Evolutionary conservation across 2,113 vertebrate genomes (phyloP).

Genomic region (Barbus barbus): DNA sequence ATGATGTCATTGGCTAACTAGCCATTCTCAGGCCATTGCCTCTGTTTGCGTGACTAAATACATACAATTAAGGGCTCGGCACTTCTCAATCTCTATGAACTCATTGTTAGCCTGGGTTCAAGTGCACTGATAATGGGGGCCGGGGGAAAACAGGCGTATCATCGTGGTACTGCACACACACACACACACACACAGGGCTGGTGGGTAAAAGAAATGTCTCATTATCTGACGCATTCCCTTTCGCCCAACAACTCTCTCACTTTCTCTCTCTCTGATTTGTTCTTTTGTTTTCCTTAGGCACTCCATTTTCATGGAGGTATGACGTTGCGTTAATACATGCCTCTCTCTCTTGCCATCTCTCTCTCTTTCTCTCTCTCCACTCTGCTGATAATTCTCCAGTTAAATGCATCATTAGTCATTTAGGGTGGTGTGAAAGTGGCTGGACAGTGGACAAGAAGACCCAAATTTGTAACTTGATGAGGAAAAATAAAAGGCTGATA

Average conservation of each 20-base stretch:
- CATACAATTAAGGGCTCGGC: conserved; percentile 98
- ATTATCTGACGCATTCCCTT: conserved; percentile 81
- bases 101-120: conserved; percentile 99
- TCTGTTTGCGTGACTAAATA: conserved; percentile 99
- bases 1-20: conserved; percentile 97
- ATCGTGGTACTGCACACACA: conserved; percentile 68
- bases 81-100: conserved; percentile 97
- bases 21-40: conserved; percentile 98
- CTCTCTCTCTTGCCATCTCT: neutral
- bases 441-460: conserved; percentile 67
- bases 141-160: conserved; percentile 90
- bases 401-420: conserved; percentile 72
- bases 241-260: conserved; percentile 61
- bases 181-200: conserved; percentile 78
- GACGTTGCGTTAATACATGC: conserved; percentile 50
- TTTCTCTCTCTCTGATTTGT: conserved; percentile 27
- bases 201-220: conserved; percentile 88
- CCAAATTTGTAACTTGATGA: conserved; percentile 63
- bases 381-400: conserved; percentile 63
- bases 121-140: conserved; percentile 98
- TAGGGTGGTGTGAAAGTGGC: conserved; percentile 69
- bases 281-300: conserved; percentile 57
- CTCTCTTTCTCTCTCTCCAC: conserved; percentile 20
- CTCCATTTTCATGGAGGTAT: conserved; percentile 56
- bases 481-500: conserved; percentile 63